Percentiles rank a stretch among this genome's conserved stretches.
phyloP scores from a whole-genome alignment of 2,113 vertebrate species.

The Donacobius atricapilla region DNA sequence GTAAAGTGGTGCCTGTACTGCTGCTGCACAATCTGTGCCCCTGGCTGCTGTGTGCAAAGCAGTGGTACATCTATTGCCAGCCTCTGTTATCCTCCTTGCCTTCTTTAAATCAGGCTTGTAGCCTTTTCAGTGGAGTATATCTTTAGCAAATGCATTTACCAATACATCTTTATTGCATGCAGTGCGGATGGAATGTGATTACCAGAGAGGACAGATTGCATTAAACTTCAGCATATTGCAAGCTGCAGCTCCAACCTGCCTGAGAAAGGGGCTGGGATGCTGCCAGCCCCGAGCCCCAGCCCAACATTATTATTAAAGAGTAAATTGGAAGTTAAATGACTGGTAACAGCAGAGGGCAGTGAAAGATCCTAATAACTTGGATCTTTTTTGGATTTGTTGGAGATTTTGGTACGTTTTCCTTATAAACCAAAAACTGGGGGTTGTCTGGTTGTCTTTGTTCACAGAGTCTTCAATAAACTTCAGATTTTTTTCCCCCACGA shows the following conservation, averaged over 20 bases:
- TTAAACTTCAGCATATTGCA: conserved; percentile 58
- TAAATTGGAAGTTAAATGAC: conserved; percentile 23
- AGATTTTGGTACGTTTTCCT: not conserved
- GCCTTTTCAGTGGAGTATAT: conserved; percentile 50
- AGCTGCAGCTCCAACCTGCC: conserved; percentile 39
- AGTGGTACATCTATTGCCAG: not conserved
- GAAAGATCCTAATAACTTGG: not conserved
- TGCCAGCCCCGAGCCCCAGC: conserved; percentile 49
- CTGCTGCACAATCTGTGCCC: not conserved
- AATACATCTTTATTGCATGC: conserved; percentile 64
- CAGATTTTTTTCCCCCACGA: not conserved
- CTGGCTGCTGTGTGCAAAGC: not conserved
- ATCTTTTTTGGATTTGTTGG: not conserved
- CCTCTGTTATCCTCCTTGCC: not conserved
- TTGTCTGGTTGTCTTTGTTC: not conserved
- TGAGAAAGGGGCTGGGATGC: conserved; percentile 44
- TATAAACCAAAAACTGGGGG: not conserved
- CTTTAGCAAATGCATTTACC: conserved; percentile 65
- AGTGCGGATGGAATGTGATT: conserved; percentile 58
- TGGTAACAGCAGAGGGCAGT: conserved; percentile 57
- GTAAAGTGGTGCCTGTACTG: not conserved
- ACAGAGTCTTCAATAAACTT: not conserved
- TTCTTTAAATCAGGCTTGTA: conserved; percentile 35
- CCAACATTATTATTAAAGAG: not conserved
- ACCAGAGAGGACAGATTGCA: conserved; percentile 67